Evolutionary conservation across 2,888 invertebrate species (phyloP), one percentile per base, ranked within the genome.

Genomic region (Drosophila picticornis): DNA sequence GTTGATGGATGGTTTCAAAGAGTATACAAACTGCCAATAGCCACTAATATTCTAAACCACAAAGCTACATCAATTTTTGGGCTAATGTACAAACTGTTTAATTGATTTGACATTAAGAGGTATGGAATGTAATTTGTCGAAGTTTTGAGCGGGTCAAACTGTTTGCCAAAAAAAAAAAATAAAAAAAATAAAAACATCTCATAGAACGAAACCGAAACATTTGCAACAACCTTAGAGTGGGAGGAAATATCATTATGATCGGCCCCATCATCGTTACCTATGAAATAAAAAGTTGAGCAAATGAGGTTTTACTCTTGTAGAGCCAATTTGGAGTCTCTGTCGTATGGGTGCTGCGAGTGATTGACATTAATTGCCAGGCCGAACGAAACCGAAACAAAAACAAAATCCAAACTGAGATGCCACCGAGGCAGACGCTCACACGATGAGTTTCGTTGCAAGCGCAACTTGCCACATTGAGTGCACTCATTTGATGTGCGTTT

Each of bases 361-460:
- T 86, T 86, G 89, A 89, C 89, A 89, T 87, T 87, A 87, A 87
- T 87, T 86, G 86, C 80, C 84, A 80, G 72, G 57, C 71, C 74
- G 71, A 77, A 64, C 62, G 66, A 63, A 63, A 51, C 43, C 10
- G 46, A 50, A 55, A 36, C 46, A 60, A 56, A 25, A 67, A 38
- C 29, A 48, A 58, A 57, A 48, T 31, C 19, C 7, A 55, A 52
- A n/a, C 19, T 31, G 53, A 57, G 38, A 19, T 57, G 50, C 43
- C 58, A 55, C 52, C 46, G 34, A 51, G 13, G 57, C 40, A 51
- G 38, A 57, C 56, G 59, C 63, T 68, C 72, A 64, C 66, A 67
- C 57, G 60, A 46, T 51, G 57, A 25, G 57, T 34, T 29, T 53
- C 32, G 51, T 62, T 69, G 62, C 57, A 58, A 65, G 32, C 48